These are phyloP conservation scores for Hydrochoerus hydrochaeris DNA, from an alignment of 2,113 vertebrate genomes.

Conservation along the genomic window DNA sequence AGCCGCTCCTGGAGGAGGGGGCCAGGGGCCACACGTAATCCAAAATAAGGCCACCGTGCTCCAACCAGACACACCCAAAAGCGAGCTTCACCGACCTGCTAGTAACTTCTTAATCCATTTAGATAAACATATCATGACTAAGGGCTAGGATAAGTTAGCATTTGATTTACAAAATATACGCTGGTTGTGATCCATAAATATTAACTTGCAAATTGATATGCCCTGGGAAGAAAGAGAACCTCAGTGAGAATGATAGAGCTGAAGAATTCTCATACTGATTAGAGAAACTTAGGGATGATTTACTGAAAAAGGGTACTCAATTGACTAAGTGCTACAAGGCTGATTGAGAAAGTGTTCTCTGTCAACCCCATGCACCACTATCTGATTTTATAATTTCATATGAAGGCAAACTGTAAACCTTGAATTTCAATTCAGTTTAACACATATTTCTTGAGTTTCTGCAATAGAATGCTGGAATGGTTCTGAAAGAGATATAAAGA, in stretches of 20 bases:
- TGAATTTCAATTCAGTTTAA: background rate
- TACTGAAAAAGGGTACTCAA: background rate
- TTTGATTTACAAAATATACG: background rate
- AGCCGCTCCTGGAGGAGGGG: no score
- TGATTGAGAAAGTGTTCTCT: background rate
- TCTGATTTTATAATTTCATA: background rate
- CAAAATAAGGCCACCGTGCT: background rate
- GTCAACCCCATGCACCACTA: rapidly evolving
- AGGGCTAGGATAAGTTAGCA: background rate
- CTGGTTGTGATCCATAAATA: background rate
- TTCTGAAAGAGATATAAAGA: background rate
- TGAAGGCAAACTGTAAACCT: background rate
- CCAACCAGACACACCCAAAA: background rate
- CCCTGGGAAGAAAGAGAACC: background rate
- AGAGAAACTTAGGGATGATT: background rate
- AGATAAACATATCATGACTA: background rate
- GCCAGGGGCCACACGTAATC: background rate
- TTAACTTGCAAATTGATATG: background rate
- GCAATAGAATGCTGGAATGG: background rate
- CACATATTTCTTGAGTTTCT: background rate
- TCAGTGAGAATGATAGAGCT: background rate
- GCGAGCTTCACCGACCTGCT: background rate
- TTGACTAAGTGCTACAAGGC: background rate
- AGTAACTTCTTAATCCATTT: background rate
- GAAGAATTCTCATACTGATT: background rate